A percentile compares a stretch with the other conserved stretches of the same genome.
phyloP scores from a whole-genome alignment of 2,888 invertebrate species.

The Hymenopus coronatus region DNA sequence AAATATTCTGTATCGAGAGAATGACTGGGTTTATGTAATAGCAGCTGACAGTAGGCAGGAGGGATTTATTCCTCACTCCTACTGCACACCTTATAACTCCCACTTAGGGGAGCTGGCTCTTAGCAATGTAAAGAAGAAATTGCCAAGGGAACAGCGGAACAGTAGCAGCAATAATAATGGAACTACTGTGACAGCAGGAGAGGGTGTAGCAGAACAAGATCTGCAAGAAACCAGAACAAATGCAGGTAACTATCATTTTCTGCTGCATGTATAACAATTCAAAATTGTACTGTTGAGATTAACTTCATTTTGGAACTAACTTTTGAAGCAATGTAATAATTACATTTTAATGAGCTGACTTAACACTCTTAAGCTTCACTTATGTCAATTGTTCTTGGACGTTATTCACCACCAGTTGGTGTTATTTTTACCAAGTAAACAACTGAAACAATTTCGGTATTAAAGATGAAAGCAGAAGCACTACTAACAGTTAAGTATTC shows the following conservation, averaged over 20 bases:
- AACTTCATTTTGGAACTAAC: background rate
- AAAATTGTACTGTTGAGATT: background rate
- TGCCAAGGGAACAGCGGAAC: constrained; percentile 61
- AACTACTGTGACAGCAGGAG: constrained; percentile 13
- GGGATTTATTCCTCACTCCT: constrained; percentile 93
- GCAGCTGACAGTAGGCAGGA: constrained; percentile 85
- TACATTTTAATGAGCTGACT: too few relatives aligned
- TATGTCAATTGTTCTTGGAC: too few relatives aligned
- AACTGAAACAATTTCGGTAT: too few relatives aligned
- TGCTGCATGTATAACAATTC: background rate
- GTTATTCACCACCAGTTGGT: too few relatives aligned
- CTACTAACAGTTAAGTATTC: too few relatives aligned
- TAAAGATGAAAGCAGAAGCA: too few relatives aligned
- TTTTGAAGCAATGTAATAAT: too few relatives aligned
- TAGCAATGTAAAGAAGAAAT: constrained; percentile 74
- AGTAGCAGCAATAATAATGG: constrained; percentile 2
- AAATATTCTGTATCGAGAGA: constrained; percentile 91
- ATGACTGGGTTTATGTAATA: constrained; percentile 97
- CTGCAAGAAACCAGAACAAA: constrained; percentile 25
- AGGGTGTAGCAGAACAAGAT: constrained; percentile 20
- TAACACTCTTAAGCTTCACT: too few relatives aligned
- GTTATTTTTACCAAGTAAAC: too few relatives aligned
- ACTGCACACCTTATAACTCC: constrained; percentile 80
- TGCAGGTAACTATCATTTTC: constrained; percentile 6
- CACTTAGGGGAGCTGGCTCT: constrained; percentile 72